Evolutionary conservation across 2,113 vertebrate genomes (phyloP).

Genomic region (Nesoenas mayeri): DNA sequence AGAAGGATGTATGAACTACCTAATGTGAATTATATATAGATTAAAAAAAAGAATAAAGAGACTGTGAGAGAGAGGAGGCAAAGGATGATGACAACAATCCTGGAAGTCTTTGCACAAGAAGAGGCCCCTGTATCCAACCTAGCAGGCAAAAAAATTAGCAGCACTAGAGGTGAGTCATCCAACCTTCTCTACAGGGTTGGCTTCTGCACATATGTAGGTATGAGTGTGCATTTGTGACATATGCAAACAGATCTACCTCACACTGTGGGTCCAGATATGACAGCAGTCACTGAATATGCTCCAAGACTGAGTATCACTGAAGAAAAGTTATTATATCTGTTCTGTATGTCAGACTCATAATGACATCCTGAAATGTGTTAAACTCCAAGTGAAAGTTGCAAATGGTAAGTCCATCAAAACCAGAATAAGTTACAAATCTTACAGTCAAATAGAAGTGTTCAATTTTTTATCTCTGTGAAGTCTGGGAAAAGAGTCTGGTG

Average conservation of each 20-base stretch:
- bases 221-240: neutral
- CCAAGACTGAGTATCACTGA: neutral
- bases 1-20: neutral
- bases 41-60: neutral
- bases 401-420: slow-evolving; percentile 12
- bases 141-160: neutral
- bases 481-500: neutral
- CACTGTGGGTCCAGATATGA: neutral
- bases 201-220: neutral
- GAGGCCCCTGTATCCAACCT: neutral
- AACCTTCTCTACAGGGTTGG: neutral
- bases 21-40: neutral
- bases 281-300: neutral
- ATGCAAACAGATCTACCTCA: neutral
- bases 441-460: neutral
- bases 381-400: neutral
- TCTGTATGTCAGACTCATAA: neutral
- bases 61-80: neutral
- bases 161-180: neutral
- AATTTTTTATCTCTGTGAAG: neutral
- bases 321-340: neutral
- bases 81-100: neutral
- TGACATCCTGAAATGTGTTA: slow-evolving; percentile 21
- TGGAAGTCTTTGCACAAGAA: neutral
- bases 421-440: neutral